Evolutionary conservation across 1,140 invertebrate species (phyloP).

Genomic region (Anoplophora glabripennis): DNA sequence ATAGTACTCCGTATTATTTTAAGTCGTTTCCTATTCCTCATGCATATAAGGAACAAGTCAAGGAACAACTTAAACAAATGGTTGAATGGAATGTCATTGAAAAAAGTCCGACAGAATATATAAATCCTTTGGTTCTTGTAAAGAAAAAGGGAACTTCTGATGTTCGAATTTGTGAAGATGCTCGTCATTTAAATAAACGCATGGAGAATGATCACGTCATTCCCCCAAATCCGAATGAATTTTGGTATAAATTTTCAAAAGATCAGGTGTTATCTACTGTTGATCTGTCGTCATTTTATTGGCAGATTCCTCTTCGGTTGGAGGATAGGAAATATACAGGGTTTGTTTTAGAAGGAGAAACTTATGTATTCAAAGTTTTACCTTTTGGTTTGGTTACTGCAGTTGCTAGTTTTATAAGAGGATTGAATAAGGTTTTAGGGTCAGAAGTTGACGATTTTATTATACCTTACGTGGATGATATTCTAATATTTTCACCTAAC

Average conservation of each 20-base stretch:
- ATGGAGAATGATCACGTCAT: background rate
- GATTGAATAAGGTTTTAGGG: background rate
- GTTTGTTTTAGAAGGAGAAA: too few relatives aligned
- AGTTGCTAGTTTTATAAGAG: background rate
- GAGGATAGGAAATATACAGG: too few relatives aligned
- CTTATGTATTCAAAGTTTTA: too few relatives aligned
- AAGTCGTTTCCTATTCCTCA: background rate
- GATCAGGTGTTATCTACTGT: background rate
- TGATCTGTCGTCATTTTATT: conserved; percentile 2
- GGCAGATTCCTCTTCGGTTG: background rate
- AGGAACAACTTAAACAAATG: background rate
- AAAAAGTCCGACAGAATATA: background rate
- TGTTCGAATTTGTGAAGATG: background rate
- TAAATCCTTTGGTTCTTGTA: background rate
- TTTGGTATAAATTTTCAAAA: background rate
- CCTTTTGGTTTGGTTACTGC: too few relatives aligned
- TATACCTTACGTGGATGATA: conserved; percentile 3
- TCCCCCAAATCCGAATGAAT: background rate
- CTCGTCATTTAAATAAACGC: background rate
- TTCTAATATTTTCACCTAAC: background rate
- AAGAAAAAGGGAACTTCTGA: background rate
- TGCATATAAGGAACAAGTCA: background rate
- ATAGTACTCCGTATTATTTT: too few relatives aligned
- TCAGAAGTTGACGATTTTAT: background rate
- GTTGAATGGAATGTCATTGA: conserved; percentile 6